A percentile compares a stretch with the other conserved stretches of the same genome.
Conservation (phyloP, 1,140 invertebrate species). For the Pseudomyrmex concolor region DNA sequence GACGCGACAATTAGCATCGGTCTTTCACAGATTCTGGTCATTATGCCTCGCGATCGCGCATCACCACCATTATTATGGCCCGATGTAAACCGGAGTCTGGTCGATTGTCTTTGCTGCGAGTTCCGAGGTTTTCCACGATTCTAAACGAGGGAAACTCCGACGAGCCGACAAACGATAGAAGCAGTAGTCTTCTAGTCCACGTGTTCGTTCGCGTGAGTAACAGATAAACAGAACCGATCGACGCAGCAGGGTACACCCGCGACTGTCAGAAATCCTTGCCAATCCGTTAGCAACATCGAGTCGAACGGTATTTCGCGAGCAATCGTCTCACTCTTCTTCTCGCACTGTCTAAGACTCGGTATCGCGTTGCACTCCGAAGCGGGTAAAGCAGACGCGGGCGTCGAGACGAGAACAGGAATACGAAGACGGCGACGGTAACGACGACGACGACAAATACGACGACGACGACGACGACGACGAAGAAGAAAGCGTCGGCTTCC, state of each 20-base stretch:
- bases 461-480: conserved; percentile 48
- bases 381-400: background rate
- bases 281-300: conserved; percentile 37
- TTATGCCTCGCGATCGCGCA: conserved; percentile 30
- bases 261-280: background rate
- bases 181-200: conserved; percentile 28
- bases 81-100: background rate
- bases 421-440: background rate
- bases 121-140: background rate
- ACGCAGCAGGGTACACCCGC: conserved; percentile 25
- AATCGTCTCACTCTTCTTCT: conserved; percentile 55
- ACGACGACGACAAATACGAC: background rate
- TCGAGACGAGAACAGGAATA: conserved; percentile 10
- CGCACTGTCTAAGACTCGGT: conserved; percentile 49
- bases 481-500: conserved; percentile 64
- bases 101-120: conserved; percentile 13
- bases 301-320: conserved; percentile 36
- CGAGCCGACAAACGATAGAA: background rate
- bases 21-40: conserved; percentile 35
- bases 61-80: conserved; percentile 55
- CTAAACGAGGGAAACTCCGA: background rate
- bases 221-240: background rate
- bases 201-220: conserved; percentile 19
- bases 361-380: conserved; percentile 71
- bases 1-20: conserved; percentile 51